Conservation (phyloP, 2,797 vertebrate genomes). For the Peromyscus nudipes region DNA sequence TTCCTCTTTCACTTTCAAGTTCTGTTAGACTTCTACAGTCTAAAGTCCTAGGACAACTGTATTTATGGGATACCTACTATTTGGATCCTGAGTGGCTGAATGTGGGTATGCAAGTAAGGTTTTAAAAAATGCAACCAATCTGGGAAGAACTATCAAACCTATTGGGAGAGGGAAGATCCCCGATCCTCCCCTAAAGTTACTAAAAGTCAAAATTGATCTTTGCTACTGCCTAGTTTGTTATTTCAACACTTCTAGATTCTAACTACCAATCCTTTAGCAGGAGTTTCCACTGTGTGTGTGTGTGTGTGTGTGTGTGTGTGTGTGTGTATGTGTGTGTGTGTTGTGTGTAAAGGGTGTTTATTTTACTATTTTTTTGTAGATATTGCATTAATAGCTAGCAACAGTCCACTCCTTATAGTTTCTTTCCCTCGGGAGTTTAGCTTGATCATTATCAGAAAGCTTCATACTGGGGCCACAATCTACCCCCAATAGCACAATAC, state of each 20-base stretch:
- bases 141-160: neutral
- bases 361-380: neutral
- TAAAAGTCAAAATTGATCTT: neutral
- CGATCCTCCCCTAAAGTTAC: neutral
- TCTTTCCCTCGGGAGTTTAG: neutral
- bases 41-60: neutral
- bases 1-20: neutral
- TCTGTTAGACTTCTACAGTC: neutral
- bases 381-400: neutral
- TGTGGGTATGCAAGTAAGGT: neutral
- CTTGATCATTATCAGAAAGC: neutral
- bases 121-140: neutral
- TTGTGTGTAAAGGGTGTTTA: neutral
- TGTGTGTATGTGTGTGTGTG: neutral
- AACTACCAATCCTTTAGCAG: neutral
- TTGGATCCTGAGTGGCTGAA: neutral
- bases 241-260: no score
- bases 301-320: neutral
- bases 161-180: no score
- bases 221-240: neutral
- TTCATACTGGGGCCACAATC: neutral
- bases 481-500: neutral
- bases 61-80: neutral
- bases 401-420: no score
- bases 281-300: neutral